These are phyloP conservation scores for Hesperia comma DNA, from an alignment of 2,888 invertebrate genomes.

Conservation along the genomic window DNA sequence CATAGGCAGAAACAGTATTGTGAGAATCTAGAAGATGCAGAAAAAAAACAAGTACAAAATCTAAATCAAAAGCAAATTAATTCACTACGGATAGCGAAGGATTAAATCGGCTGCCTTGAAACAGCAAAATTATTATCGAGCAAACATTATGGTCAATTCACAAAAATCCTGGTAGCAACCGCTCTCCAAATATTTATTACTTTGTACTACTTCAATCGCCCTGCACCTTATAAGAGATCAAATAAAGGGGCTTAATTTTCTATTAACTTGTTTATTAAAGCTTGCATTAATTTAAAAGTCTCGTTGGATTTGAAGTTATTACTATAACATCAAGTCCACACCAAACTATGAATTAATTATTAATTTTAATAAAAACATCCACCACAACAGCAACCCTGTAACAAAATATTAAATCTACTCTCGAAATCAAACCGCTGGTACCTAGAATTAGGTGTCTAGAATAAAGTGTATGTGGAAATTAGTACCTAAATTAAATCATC, in stretches of 20 bases:
- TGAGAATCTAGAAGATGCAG: slow-evolving; percentile 45
- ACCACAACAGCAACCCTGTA: slow-evolving; percentile 35
- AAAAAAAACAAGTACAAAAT: slow-evolving; percentile 26
- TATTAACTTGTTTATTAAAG: background rate
- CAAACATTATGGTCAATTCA: slow-evolving; percentile 39
- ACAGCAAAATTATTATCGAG: slow-evolving; percentile 68
- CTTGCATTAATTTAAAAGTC: slow-evolving; percentile 1
- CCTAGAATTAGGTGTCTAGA: slow-evolving; percentile 24
- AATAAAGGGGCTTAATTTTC: slow-evolving; percentile 6
- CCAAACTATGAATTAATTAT: slow-evolving; percentile 22
- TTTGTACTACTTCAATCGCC: slow-evolving; percentile 39
- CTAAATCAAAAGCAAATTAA: slow-evolving; percentile 37
- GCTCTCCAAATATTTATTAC: slow-evolving; percentile 54
- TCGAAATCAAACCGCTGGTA: slow-evolving; percentile 18
- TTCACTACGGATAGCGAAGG: slow-evolving; percentile 46
- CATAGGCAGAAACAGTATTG: slow-evolving; percentile 33
- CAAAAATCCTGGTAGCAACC: slow-evolving; percentile 75
- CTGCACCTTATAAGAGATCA: background rate
- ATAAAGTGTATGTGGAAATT: slow-evolving; percentile 29
- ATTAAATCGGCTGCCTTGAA: slow-evolving; percentile 56
- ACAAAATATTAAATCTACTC: slow-evolving; percentile 32
- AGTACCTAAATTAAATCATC: slow-evolving; percentile 34
- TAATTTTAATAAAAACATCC: slow-evolving; percentile 26
- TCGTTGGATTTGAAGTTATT: slow-evolving; percentile 48
- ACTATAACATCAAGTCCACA: slow-evolving; percentile 43